phyloP scores from a whole-genome alignment of 1,140 invertebrate genomes.

The Sweltsa coloradensis region DNA sequence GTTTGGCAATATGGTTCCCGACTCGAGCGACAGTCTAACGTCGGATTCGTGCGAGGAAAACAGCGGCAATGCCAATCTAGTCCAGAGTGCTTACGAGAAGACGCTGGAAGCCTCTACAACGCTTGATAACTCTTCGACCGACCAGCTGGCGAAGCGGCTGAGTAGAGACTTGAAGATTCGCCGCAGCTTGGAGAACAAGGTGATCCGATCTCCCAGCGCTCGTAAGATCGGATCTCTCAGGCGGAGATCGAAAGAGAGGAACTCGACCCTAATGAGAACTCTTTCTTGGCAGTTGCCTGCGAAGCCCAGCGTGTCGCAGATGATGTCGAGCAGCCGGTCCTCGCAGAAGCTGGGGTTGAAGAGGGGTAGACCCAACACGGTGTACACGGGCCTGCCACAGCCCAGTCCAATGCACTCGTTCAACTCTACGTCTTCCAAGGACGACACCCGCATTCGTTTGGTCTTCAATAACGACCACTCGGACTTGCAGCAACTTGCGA shows the following conservation, averaged over 20 bases:
- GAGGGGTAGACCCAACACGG: slow-evolving; percentile 25
- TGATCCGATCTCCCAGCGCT: slow-evolving; percentile 65
- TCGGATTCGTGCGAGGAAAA: slow-evolving; percentile 16
- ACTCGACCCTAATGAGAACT: slow-evolving; percentile 18
- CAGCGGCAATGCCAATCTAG: slow-evolving; percentile 26
- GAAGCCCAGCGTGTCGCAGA: slow-evolving; percentile 11
- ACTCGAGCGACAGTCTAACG: no score
- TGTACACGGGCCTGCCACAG: slow-evolving; percentile 22
- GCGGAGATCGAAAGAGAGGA: slow-evolving; percentile 44
- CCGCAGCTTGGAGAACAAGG: slow-evolving; percentile 47
- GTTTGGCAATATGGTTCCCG: slow-evolving; percentile 34
- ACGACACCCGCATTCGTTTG: not conserved
- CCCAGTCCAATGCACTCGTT: slow-evolving; percentile 14
- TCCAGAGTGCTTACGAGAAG: slow-evolving; percentile 57
- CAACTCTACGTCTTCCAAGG: not conserved
- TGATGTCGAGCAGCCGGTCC: not conserved
- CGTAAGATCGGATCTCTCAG: slow-evolving; percentile 62
- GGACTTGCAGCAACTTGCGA: not conserved
- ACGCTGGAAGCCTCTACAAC: slow-evolving; percentile 51
- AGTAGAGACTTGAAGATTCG: slow-evolving; percentile 61
- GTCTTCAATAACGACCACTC: slow-evolving; percentile 3
- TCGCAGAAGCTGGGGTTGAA: slow-evolving; percentile 16
- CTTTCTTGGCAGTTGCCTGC: slow-evolving; percentile 16
- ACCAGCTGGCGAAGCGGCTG: slow-evolving; percentile 52
- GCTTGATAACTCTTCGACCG: slow-evolving; percentile 40